phyloP scores from a whole-genome alignment of 2,888 invertebrate genomes.

The Andrena dorsata region DNA sequence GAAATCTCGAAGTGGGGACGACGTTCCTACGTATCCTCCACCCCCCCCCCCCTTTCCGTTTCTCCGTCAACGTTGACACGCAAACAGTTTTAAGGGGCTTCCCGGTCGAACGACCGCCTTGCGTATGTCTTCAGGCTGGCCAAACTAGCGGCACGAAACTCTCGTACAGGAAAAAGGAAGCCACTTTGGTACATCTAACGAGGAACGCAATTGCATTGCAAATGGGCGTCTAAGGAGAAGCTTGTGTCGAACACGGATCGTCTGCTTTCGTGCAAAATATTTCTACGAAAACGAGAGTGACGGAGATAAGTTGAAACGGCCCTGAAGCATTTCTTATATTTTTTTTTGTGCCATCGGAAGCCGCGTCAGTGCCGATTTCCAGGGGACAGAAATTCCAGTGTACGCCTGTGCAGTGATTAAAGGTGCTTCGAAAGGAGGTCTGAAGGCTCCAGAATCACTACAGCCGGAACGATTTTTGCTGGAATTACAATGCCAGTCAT shows the following conservation, averaged over 20 bases:
- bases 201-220: constrained; percentile 62
- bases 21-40: constrained; percentile 15
- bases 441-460: not conserved
- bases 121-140: constrained; percentile 15
- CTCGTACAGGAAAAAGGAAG: constrained; percentile 1
- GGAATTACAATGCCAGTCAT: constrained; percentile 25
- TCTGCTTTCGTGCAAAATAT: not conserved
- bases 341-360: not conserved
- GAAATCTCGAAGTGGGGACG: constrained; percentile 27
- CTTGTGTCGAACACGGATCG: constrained; percentile 1
- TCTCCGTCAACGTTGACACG: constrained; percentile 68
- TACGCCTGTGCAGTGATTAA: not conserved
- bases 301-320: not conserved
- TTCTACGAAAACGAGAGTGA: not conserved
- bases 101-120: constrained; percentile 56
- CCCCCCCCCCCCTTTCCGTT: constrained; percentile 43
- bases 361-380: not conserved
- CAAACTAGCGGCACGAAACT: constrained; percentile 40
- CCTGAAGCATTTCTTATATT: not conserved
- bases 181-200: constrained; percentile 35
- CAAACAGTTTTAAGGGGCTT: constrained; percentile 79
- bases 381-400: not conserved
- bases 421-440: not conserved
- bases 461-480: constrained; percentile 19
- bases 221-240: constrained; percentile 47